These are phyloP conservation scores for Rallus crepitans DNA, from an alignment of 2,797 vertebrate genomes.

Conservation along the genomic window DNA sequence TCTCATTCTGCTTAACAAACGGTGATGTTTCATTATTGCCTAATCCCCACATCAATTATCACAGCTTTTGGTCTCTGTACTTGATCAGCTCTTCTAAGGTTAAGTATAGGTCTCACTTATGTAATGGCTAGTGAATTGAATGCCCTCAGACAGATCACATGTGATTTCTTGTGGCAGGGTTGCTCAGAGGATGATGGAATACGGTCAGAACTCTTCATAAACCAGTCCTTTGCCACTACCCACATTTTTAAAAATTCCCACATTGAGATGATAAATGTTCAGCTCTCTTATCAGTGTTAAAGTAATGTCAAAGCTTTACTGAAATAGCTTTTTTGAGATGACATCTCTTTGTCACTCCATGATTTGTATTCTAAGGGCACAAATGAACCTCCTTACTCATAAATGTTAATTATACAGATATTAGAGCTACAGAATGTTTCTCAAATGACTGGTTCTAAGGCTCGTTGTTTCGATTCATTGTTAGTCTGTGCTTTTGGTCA, in stretches of 20 bases:
- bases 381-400: background rate
- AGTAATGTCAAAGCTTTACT: background rate
- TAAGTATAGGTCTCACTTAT: background rate
- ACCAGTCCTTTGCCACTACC: background rate
- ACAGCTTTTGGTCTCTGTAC: background rate
- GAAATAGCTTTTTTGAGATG: background rate
- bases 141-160: background rate
- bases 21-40: background rate
- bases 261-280: background rate
- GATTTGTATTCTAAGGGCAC: background rate
- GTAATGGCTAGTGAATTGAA: background rate
- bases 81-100: background rate
- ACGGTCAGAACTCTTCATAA: background rate
- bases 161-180: background rate
- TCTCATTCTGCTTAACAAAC: slow-evolving; percentile 1
- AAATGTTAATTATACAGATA: background rate
- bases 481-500: background rate
- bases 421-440: background rate
- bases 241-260: background rate
- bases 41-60: background rate
- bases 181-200: background rate
- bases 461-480: background rate
- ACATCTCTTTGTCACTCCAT: background rate
- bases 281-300: background rate
- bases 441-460: background rate